Base-by-base conservation (phyloP, 2,888 invertebrate genomes). In the Cosmorhoe ocellata region DNA sequence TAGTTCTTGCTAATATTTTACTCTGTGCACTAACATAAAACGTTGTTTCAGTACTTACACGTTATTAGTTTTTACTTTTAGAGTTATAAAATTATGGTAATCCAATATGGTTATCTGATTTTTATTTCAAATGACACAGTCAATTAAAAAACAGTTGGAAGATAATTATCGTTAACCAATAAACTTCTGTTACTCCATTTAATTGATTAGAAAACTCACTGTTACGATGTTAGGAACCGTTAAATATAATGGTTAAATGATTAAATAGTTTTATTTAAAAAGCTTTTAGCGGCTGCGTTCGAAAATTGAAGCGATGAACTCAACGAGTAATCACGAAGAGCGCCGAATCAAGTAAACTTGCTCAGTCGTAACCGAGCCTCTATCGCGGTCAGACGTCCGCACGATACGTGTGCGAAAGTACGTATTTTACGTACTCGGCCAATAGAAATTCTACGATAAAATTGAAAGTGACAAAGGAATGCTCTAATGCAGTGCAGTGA, bases 251-350 rank as follows among this genome's bases (percentile, higher is more conserved):
- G 28, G 34, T 31, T 37, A 40, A 66, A n/a, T n/a, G n/a, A 61
- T 61, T 58, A 61, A 64, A 63, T 61, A 59, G 61, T 66, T 55
- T 64, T 63, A 67, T 66, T 67, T 64, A 65, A 66, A 71, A 69
- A 69, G 61, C 69, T 67, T 74, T 79, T 81, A 84, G 81, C 75
- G 77, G 80, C 79, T 74, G 72, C 70, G 70, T 74, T 70, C 70
- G 72, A 81, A 81, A 84, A 83, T 78, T 78, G 79, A 79, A 79
- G 76, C 76, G 78, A 80, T 79, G 71, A 26, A 40, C 34, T 36
- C 32, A 1, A 32, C 46, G 79, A 75, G 76, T 66, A 70, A 72
- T 66, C 63, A 70, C 71, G 69, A 75, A 69, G 59, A 58, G 64
- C 66, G 58, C 71, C 67, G 71, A 71, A 67, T 51, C 53, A 55